Conservation (phyloP, 2,113 vertebrate species). For the Serilophus lunatus region DNA sequence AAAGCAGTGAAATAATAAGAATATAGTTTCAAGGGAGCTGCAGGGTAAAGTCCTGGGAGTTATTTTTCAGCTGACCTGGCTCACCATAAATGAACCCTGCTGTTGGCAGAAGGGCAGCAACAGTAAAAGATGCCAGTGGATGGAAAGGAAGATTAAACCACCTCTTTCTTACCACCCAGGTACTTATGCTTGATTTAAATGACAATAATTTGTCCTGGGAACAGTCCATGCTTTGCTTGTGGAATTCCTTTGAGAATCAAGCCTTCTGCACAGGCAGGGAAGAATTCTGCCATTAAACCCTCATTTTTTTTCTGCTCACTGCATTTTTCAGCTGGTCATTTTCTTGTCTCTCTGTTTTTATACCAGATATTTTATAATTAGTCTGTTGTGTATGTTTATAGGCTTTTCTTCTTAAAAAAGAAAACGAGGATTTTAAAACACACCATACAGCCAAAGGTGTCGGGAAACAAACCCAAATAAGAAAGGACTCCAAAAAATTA, state of each 20-base stretch:
- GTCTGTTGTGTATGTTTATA: conserved; percentile 50
- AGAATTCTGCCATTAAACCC: not conserved
- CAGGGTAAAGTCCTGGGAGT: not conserved
- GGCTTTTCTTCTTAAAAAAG: conserved; percentile 28
- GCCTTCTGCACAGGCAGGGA: not conserved
- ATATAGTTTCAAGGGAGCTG: not conserved
- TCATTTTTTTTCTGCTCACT: not conserved
- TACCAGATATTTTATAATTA: conserved; percentile 59
- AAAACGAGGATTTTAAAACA: conserved; percentile 44
- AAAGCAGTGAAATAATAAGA: not conserved
- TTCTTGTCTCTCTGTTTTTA: conserved; percentile 42
- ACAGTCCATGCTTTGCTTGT: not conserved
- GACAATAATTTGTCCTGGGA: not conserved
- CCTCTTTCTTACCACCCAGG: not conserved
- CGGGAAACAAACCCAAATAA: conserved; percentile 72
- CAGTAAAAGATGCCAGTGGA: not conserved
- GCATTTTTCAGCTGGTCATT: conserved; percentile 37
- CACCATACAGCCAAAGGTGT: conserved; percentile 72
- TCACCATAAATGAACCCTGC: not conserved
- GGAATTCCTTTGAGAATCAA: not conserved
- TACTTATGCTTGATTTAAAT: not conserved
- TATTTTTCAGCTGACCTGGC: not conserved
- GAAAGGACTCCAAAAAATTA: conserved; percentile 63
- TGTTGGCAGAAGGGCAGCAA: not conserved
- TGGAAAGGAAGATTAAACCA: not conserved